Percentiles rank a stretch among this genome's conserved stretches.
These are phyloP conservation scores for Troilus luridus DNA, from an alignment of 2,888 invertebrate genomes.

Conservation along the genomic window DNA sequence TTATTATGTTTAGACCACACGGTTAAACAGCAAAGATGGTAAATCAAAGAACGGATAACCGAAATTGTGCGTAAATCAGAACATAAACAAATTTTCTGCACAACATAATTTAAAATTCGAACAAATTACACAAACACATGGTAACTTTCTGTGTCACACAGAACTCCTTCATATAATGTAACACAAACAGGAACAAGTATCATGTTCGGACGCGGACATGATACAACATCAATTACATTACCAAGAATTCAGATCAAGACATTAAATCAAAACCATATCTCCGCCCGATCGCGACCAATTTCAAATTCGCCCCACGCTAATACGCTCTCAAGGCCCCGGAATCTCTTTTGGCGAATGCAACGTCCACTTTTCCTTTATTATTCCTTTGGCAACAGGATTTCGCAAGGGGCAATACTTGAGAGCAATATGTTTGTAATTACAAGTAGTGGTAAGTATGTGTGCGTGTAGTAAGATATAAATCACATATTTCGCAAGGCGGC, in stretches of 20 bases:
- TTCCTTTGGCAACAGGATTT: neutral
- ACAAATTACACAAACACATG: no score
- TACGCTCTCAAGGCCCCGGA: neutral
- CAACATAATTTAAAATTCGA: no score
- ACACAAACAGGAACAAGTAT: neutral
- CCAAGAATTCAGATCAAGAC: neutral
- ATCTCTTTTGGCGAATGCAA: neutral
- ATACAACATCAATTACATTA: neutral
- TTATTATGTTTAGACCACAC: no score
- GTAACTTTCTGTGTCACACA: no score
- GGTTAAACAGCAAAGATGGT: no score
- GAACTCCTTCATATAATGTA: neutral
- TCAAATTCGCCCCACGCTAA: neutral
- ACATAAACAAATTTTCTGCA: no score
- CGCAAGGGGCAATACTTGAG: neutral
- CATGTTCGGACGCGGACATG: neutral
- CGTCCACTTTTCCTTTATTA: neutral
- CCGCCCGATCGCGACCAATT: neutral
- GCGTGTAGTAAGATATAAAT: neutral
- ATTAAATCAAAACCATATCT: neutral
- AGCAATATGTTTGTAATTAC: constrained; percentile 1
- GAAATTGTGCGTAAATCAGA: no score
- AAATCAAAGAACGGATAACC: no score
- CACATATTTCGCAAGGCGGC: neutral
- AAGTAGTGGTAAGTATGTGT: neutral